These are phyloP conservation scores for Sceloporus undulatus DNA, from an alignment of 2,113 vertebrate species.

Conservation along the genomic window DNA sequence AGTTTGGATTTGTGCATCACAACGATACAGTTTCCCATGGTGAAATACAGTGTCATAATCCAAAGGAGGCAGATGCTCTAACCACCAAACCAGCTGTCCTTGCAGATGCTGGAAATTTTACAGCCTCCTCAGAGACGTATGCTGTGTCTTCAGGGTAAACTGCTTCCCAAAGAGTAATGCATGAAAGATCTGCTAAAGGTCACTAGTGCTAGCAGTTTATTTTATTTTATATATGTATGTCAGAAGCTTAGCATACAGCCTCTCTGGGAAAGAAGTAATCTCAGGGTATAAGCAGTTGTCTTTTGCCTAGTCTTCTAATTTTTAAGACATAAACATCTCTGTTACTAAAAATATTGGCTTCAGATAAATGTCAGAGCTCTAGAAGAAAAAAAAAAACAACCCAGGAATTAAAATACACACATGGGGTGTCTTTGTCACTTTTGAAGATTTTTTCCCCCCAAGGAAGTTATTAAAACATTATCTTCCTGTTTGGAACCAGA, in stretches of 20 bases:
- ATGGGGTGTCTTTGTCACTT: too few species aligned
- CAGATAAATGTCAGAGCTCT: conserved; percentile 11
- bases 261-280: conserved; percentile 28
- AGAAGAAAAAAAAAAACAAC: not conserved
- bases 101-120: conserved; percentile 60
- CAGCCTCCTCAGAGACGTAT: conserved; percentile 43
- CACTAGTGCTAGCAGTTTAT: conserved; percentile 22
- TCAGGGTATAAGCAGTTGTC: not conserved
- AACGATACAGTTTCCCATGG: conserved; percentile 61
- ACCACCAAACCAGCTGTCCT: conserved; percentile 59
- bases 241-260: not conserved
- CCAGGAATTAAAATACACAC: too few species aligned
- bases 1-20: conserved; percentile 65
- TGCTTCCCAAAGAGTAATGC: conserved; percentile 44
- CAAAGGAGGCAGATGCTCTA: conserved; percentile 55
- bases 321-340: not conserved
- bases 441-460: too few species aligned
- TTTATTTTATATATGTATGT: not conserved
- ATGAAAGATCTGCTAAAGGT: conserved; percentile 46
- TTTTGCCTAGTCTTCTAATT: not conserved
- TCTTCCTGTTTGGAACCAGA: not conserved
- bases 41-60: conserved; percentile 64
- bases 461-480: not conserved
- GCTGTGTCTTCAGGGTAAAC: conserved; percentile 51
- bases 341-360: conserved; percentile 3